Percentiles rank a stretch among this genome's conserved stretches.
These are phyloP conservation scores for Mycogona germanica DNA, from an alignment of 2,888 invertebrate species.

Conservation along the genomic window DNA sequence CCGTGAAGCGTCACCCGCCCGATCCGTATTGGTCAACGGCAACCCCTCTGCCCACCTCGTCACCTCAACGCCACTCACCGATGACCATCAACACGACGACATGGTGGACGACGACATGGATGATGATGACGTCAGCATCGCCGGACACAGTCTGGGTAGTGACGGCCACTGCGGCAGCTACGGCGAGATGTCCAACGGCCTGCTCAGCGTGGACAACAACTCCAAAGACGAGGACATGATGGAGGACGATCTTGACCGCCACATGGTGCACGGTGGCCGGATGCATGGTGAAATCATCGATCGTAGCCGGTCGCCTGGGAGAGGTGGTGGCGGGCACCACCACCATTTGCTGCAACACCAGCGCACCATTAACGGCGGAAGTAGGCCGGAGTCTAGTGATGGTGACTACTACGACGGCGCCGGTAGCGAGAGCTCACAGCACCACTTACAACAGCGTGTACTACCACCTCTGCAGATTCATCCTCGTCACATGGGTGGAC, in stretches of 20 bases:
- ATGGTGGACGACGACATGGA: slow-evolving; percentile 6
- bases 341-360: too few species aligned
- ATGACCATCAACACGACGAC: neutral
- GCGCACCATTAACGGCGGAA: slow-evolving; percentile 1
- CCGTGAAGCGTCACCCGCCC: neutral
- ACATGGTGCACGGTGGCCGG: neutral
- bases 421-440: neutral
- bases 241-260: slow-evolving; percentile 4
- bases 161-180: slow-evolving; percentile 1
- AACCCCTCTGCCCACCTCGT: neutral
- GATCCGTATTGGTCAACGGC: neutral
- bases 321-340: neutral
- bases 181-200: slow-evolving; percentile 5
- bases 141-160: neutral
- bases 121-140: slow-evolving; percentile 8
- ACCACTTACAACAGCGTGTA: neutral
- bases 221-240: slow-evolving; percentile 4
- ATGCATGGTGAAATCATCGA: too few species aligned
- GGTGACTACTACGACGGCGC: slow-evolving; percentile 12
- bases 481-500: neutral
- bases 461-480: too few species aligned
- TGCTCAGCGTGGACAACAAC: neutral
- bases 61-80: neutral
- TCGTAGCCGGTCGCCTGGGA: neutral
- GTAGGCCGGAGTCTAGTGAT: slow-evolving; percentile 11